Conservation (phyloP, 2,888 invertebrate genomes). For the Muscina levida region DNA sequence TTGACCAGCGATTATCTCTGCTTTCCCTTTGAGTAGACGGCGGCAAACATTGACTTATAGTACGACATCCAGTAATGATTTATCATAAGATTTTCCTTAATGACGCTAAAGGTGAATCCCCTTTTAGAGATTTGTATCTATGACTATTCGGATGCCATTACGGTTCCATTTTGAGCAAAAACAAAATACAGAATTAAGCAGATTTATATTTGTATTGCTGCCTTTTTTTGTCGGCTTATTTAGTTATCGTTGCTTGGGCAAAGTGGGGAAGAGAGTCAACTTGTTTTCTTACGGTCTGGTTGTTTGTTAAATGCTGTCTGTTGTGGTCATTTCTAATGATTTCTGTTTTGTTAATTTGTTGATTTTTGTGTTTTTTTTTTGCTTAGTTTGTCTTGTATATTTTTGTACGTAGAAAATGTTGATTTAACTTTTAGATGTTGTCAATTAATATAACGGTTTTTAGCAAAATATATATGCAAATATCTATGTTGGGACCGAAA, state of each 20-base stretch:
- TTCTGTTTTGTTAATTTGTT: conserved; percentile 15
- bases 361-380: neutral
- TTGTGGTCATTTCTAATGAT: neutral
- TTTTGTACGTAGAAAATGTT: conserved; percentile 31
- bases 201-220: no score
- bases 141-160: no score
- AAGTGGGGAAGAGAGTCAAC: no score
- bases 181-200: no score
- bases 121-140: no score
- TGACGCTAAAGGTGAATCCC: no score
- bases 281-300: neutral
- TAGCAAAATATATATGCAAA: neutral
- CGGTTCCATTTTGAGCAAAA: no score
- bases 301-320: neutral
- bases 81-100: no score
- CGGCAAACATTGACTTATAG: no score
- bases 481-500: neutral
- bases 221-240: neutral
- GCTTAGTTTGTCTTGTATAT: neutral
- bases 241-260: neutral
- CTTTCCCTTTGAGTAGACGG: no score
- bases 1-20: no score
- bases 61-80: no score
- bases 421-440: conserved; percentile 29
- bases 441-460: conserved; percentile 38